A percentile compares a stretch with the other conserved stretches of the same genome.
phyloP scores from a whole-genome alignment of 2,888 invertebrate species.

The Andrena trimmerana region DNA sequence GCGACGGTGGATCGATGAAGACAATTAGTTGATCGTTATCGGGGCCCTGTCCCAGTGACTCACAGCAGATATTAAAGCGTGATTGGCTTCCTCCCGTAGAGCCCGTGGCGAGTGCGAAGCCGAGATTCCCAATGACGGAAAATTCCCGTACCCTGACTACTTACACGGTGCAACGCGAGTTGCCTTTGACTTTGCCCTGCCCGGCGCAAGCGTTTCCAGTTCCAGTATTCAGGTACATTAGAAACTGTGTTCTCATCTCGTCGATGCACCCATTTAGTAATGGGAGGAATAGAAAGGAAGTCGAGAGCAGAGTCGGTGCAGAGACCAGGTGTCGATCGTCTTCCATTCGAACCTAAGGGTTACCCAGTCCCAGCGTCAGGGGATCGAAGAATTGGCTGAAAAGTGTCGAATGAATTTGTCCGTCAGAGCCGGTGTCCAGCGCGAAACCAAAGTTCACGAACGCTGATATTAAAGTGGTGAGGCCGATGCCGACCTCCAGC shows the following conservation, averaged over 20 bases:
- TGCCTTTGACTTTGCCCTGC: constrained; percentile 88
- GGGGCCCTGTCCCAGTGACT: constrained; percentile 49
- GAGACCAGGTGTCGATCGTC: background rate
- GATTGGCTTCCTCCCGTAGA: constrained; percentile 74
- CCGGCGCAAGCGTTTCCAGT: constrained; percentile 90
- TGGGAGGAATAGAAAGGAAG: background rate
- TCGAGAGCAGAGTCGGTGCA: too few relatives aligned
- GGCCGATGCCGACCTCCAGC: constrained; percentile 78
- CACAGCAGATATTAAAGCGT: background rate
- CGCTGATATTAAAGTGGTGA: constrained; percentile 85
- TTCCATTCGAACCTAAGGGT: constrained; percentile 31
- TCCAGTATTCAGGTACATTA: constrained; percentile 78
- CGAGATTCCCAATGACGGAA: constrained; percentile 83
- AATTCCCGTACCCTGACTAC: constrained; percentile 81
- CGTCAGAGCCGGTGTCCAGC: constrained; percentile 89
- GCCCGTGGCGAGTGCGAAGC: constrained; percentile 84
- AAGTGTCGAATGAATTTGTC: constrained; percentile 17
- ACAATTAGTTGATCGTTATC: constrained; percentile 17
- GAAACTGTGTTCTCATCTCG: background rate
- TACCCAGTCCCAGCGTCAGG: constrained; percentile 62
- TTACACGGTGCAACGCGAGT: constrained; percentile 76
- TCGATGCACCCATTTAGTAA: background rate
- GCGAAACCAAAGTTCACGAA: constrained; percentile 89
- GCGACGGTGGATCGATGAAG: background rate
- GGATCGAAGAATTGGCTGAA: background rate